These are phyloP conservation scores for Squalus acanthias DNA, from an alignment of 2,797 vertebrate species.

Conservation along the genomic window DNA sequence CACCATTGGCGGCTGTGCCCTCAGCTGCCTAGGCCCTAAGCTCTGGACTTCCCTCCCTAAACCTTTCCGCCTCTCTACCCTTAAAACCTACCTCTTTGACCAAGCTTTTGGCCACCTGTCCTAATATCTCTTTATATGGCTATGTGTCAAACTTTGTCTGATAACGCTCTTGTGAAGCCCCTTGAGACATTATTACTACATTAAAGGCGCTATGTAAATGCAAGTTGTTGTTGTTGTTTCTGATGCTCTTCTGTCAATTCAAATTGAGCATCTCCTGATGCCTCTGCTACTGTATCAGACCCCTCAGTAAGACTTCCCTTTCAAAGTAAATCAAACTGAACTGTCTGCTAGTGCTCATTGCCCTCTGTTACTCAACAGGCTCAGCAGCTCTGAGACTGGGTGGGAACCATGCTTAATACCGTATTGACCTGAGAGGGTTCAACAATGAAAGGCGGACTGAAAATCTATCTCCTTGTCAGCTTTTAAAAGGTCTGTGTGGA, in stretches of 20 bases:
- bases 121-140: neutral
- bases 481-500: neutral
- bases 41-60: neutral
- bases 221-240: neutral
- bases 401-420: neutral
- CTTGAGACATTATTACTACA: neutral
- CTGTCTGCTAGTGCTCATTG: neutral
- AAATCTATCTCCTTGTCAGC: neutral
- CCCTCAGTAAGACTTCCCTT: neutral
- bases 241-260: neutral
- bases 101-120: neutral
- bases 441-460: neutral
- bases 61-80: neutral
- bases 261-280: neutral
- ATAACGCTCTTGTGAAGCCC: neutral
- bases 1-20: neutral
- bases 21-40: neutral
- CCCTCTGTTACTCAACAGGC: neutral
- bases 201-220: neutral
- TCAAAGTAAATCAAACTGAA: neutral
- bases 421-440: neutral
- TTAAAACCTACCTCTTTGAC: no score
- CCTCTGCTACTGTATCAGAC: no score
- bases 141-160: neutral
- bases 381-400: neutral